phyloP scores from a whole-genome alignment of 2,113 vertebrate genomes.

The Heloderma charlesbogerti region DNA sequence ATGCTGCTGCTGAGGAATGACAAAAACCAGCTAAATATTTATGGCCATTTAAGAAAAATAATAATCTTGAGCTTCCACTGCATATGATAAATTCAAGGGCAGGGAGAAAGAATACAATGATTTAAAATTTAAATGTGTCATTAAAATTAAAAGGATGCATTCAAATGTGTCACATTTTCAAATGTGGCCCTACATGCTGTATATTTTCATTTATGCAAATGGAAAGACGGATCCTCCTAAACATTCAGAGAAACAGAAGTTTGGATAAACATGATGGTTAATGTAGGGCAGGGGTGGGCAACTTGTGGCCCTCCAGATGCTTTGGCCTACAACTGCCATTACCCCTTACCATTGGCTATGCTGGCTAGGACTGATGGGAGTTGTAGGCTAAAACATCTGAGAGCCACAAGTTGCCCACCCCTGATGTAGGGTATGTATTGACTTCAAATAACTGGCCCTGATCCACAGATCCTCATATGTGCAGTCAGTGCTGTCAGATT shows the following conservation, averaged over 20 bases:
- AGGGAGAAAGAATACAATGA: not conserved
- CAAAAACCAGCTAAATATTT: conserved; percentile 5
- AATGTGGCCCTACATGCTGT: not conserved
- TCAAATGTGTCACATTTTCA: not conserved
- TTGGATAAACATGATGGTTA: not conserved
- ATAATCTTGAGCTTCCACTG: conserved; percentile 23
- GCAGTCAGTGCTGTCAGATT: not conserved
- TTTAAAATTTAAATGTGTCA: conserved; percentile 18
- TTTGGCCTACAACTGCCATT: too few species aligned
- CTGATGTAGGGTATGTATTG: not conserved
- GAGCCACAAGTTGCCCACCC: too few species aligned
- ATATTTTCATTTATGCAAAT: not conserved
- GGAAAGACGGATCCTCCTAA: not conserved
- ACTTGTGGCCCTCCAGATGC: too few species aligned
- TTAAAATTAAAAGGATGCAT: not conserved
- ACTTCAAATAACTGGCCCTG: not conserved
- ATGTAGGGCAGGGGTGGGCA: too few species aligned
- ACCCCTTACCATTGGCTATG: too few species aligned
- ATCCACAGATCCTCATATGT: not conserved
- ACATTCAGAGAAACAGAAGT: not conserved
- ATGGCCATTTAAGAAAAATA: not conserved
- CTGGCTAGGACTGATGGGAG: too few species aligned
- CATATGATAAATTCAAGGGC: conserved; percentile 21
- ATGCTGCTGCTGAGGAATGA: rapidly evolving
- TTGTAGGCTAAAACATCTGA: too few species aligned